These are phyloP conservation scores for Watsonalla binaria DNA, from an alignment of 2,888 invertebrate species.

Conservation along the genomic window DNA sequence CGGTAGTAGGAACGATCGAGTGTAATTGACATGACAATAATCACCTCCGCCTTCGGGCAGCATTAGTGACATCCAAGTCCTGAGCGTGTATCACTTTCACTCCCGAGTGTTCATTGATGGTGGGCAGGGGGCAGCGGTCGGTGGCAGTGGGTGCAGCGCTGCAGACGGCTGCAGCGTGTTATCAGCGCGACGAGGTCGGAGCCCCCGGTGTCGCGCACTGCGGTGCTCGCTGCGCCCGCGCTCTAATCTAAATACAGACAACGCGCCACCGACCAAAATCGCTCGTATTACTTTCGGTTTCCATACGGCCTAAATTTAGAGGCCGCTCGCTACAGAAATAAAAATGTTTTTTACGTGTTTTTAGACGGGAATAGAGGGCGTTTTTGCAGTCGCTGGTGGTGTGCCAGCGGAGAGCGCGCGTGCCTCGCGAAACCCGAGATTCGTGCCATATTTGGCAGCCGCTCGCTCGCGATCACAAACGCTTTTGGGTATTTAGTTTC, in stretches of 20 bases:
- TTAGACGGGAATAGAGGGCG: slow-evolving; percentile 68
- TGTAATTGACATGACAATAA: slow-evolving; percentile 25
- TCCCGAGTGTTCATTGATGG: slow-evolving; percentile 35
- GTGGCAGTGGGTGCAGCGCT: slow-evolving; percentile 9
- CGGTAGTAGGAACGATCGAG: neutral
- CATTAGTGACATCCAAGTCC: slow-evolving; percentile 72
- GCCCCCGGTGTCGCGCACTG: slow-evolving; percentile 28
- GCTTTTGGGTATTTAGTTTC: slow-evolving; percentile 74
- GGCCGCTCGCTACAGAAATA: slow-evolving; percentile 74
- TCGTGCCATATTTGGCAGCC: slow-evolving; percentile 74
- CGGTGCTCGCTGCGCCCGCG: slow-evolving; percentile 40
- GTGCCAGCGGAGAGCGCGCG: slow-evolving; percentile 51
- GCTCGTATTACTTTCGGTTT: slow-evolving; percentile 74
- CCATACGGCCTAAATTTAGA: slow-evolving; percentile 77
- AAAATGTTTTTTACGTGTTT: slow-evolving; percentile 76
- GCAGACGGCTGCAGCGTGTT: slow-evolving; percentile 13
- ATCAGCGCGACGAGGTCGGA: slow-evolving; percentile 24
- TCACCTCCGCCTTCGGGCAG: slow-evolving; percentile 72
- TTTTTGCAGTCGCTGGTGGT: slow-evolving; percentile 57
- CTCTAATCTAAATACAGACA: slow-evolving; percentile 76
- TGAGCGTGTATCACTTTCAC: slow-evolving; percentile 28
- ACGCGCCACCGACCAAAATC: slow-evolving; percentile 71
- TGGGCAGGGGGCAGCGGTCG: slow-evolving; percentile 13
- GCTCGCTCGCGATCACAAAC: slow-evolving; percentile 52
- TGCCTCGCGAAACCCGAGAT: slow-evolving; percentile 71